A percentile compares a stretch with the other conserved stretches of the same genome.
phyloP scores from a whole-genome alignment of 2,888 invertebrate genomes.

The Aporophyla lueneburgensis region DNA sequence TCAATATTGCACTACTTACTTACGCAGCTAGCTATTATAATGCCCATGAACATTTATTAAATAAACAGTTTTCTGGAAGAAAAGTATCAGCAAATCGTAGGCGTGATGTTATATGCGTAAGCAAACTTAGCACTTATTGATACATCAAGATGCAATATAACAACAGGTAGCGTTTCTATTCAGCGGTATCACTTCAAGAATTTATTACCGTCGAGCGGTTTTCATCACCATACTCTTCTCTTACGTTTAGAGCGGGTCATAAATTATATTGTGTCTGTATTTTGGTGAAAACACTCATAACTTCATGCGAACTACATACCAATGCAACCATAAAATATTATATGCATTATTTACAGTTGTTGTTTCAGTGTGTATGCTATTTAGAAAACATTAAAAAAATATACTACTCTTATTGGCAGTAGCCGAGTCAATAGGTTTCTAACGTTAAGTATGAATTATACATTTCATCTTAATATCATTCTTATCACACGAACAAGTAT shows the following conservation, averaged over 20 bases:
- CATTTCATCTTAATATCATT: too few species aligned
- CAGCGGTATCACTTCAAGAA: constrained; percentile 15
- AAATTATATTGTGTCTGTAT: constrained; percentile 29
- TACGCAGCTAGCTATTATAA: neutral
- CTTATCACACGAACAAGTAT: too few species aligned
- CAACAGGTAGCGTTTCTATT: neutral
- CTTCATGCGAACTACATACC: neutral
- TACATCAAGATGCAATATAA: constrained; percentile 26
- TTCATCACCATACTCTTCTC: constrained; percentile 19
- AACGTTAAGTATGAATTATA: neutral
- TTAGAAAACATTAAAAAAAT: neutral
- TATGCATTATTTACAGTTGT: neutral
- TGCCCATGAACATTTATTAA: neutral
- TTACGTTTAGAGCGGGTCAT: constrained; percentile 29
- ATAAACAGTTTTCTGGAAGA: neutral
- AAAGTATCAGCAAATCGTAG: neutral
- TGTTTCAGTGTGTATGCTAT: neutral
- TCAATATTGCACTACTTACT: neutral
- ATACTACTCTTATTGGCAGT: neutral
- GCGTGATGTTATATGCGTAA: constrained; percentile 11
- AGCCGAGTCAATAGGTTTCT: neutral
- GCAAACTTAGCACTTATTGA: constrained; percentile 30
- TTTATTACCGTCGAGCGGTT: constrained; percentile 29
- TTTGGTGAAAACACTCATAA: neutral
- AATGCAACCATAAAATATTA: neutral